Percentiles rank a stretch among this genome's conserved stretches.
These are phyloP conservation scores for Blennius ocellaris DNA, from an alignment of 2,113 vertebrate species.

Conservation along the genomic window DNA sequence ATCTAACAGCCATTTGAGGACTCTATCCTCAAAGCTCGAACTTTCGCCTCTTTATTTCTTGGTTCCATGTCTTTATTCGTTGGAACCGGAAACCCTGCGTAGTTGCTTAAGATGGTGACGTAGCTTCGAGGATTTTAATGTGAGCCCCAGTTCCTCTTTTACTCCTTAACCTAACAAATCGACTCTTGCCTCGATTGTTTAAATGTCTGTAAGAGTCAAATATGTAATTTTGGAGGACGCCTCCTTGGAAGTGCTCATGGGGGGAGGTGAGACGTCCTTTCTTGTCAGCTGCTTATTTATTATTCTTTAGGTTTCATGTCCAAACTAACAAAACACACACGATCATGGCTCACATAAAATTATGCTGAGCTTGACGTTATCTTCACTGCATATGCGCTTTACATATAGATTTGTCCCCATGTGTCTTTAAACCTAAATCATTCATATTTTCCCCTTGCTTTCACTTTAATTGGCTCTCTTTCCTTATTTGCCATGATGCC, in stretches of 20 bases:
- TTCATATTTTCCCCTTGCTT: constrained; percentile 72
- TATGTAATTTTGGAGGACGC: not conserved
- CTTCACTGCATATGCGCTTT: constrained; percentile 47
- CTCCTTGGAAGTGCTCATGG: constrained; percentile 1
- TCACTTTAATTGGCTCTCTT: constrained; percentile 77
- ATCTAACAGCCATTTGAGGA: constrained; percentile 11
- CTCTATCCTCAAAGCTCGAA: not conserved
- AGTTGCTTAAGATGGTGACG: constrained; percentile 5
- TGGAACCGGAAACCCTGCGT: constrained; percentile 37
- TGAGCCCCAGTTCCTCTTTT: constrained; percentile 23
- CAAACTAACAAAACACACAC: constrained; percentile 43
- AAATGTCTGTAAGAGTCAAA: constrained; percentile 4
- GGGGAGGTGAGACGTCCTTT: constrained; percentile 28
- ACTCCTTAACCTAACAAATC: not conserved
- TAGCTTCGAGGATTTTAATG: constrained; percentile 33
- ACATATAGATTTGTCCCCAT: constrained; percentile 36
- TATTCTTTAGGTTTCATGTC: constrained; percentile 53
- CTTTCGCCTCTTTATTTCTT: not conserved
- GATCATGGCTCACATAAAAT: constrained; percentile 39
- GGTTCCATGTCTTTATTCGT: constrained; percentile 12
- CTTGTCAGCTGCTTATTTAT: constrained; percentile 38
- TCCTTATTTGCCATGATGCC: constrained; percentile 73
- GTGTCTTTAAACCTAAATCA: constrained; percentile 76
- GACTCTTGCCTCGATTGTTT: constrained; percentile 3
- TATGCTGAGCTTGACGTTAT: constrained; percentile 54